A percentile compares a stretch with the other conserved stretches of the same genome.
Evolutionary conservation across 2,797 vertebrate species (phyloP).

Genomic region (Pyrrhura leucotis): DNA sequence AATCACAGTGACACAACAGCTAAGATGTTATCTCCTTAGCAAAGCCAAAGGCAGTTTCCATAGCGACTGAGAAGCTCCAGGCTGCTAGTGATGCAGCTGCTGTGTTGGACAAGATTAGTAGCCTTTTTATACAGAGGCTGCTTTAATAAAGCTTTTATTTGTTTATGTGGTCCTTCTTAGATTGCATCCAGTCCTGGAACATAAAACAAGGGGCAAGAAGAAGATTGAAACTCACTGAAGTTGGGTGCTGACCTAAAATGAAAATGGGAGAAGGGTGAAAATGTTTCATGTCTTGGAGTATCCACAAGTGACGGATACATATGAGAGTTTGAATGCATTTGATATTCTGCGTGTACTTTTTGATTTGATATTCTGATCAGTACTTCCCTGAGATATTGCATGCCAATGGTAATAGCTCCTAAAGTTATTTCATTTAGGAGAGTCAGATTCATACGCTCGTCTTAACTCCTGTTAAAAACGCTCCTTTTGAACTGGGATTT

Average conservation of each 20-base stretch:
- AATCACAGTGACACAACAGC: background rate
- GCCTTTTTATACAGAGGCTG: background rate
- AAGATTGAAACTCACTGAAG: background rate
- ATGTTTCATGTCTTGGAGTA: background rate
- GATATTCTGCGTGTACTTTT: background rate
- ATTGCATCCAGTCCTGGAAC: background rate
- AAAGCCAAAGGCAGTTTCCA: conserved; percentile 20
- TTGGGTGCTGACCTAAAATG: background rate
- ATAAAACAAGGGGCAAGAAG: background rate
- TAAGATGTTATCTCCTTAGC: background rate
- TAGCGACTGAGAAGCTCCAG: conserved; percentile 8
- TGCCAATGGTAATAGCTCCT: accelerated
- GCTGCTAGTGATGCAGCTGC: conserved; percentile 1
- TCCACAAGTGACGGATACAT: background rate
- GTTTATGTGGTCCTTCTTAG: background rate
- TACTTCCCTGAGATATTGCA: background rate
- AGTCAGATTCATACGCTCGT: background rate
- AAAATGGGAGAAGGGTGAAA: background rate
- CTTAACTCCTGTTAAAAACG: background rate
- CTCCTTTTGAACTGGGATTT: background rate
- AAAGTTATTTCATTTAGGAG: background rate
- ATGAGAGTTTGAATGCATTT: background rate
- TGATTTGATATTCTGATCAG: background rate
- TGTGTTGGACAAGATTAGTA: background rate
- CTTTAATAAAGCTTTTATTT: background rate